Conservation (phyloP, 2,113 vertebrate genomes). For the Corydoras maculifer region DNA sequence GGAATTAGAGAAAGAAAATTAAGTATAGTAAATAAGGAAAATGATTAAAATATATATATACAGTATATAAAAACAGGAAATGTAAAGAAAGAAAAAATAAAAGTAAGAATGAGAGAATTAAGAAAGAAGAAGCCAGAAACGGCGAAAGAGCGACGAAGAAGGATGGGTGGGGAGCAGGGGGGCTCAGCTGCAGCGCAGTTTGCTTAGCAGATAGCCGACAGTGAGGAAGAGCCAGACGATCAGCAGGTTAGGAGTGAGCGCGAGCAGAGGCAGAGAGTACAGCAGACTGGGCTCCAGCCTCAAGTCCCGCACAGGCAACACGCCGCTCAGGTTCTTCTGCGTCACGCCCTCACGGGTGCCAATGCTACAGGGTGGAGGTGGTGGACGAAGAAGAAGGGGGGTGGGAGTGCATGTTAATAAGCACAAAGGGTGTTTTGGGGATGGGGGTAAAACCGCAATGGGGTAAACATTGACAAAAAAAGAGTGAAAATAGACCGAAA, state of each 20-base stretch:
- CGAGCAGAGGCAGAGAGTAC: constrained; percentile 94
- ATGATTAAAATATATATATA: neutral
- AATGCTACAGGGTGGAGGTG: constrained; percentile 81
- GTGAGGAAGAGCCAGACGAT: constrained; percentile 97
- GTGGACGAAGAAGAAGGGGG: constrained; percentile 27
- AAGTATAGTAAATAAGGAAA: neutral
- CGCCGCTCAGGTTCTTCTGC: constrained; percentile 98
- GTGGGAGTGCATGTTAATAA: neutral
- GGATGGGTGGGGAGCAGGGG: neutral
- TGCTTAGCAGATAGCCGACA: constrained; percentile 88
- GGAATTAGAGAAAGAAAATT: neutral
- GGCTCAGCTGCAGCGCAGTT: constrained; percentile 90
- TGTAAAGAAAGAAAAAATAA: neutral
- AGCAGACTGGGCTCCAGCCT: constrained; percentile 94
- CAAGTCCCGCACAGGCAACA: constrained; percentile 94
- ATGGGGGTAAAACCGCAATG: neutral
- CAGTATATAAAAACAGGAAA: neutral
- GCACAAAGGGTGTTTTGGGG: neutral
- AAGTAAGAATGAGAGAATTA: constrained; percentile 6
- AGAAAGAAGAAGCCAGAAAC: neutral
- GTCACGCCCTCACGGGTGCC: constrained; percentile 97
- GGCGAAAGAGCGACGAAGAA: neutral
- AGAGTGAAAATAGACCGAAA: neutral
- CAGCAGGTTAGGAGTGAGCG: constrained; percentile 96
- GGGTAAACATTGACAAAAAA: constrained; percentile 18